Percentiles rank a stretch among this genome's conserved stretches.
These are phyloP conservation scores for Sylvia borin DNA, from an alignment of 2,797 vertebrate genomes.

Conservation along the genomic window DNA sequence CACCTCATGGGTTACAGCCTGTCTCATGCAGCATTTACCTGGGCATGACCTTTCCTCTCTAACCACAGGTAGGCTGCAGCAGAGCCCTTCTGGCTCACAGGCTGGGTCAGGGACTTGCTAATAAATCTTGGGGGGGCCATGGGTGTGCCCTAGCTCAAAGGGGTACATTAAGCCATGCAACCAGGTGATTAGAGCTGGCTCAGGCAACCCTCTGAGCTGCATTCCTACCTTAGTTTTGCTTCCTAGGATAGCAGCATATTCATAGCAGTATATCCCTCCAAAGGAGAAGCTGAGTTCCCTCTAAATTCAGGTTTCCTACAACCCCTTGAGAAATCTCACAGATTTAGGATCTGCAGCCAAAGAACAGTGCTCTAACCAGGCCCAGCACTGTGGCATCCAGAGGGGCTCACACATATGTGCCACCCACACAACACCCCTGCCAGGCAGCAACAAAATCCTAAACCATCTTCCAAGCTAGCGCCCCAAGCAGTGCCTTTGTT, in stretches of 20 bases:
- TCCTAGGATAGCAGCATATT: background rate
- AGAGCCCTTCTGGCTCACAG: background rate
- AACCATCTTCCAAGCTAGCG: background rate
- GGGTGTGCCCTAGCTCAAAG: background rate
- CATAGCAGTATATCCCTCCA: background rate
- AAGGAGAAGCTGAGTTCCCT: background rate
- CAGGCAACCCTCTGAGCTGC: background rate
- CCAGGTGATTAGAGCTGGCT: background rate
- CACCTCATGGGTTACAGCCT: background rate
- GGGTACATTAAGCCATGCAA: background rate
- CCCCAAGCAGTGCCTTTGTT: background rate
- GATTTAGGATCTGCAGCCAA: background rate
- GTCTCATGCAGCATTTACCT: background rate
- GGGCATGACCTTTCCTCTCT: background rate
- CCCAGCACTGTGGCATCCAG: accelerated
- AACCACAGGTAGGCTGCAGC: background rate
- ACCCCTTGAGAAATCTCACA: background rate
- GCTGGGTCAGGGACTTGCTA: background rate
- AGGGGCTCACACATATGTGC: accelerated
- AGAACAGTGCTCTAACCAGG: background rate
- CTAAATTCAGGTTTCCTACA: background rate
- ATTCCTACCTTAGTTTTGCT: background rate
- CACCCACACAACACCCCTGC: background rate
- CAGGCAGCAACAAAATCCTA: background rate
- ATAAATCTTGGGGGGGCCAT: accelerated